Conservation (phyloP, 2,888 invertebrate genomes). For the Drosophila kanekoi region DNA sequence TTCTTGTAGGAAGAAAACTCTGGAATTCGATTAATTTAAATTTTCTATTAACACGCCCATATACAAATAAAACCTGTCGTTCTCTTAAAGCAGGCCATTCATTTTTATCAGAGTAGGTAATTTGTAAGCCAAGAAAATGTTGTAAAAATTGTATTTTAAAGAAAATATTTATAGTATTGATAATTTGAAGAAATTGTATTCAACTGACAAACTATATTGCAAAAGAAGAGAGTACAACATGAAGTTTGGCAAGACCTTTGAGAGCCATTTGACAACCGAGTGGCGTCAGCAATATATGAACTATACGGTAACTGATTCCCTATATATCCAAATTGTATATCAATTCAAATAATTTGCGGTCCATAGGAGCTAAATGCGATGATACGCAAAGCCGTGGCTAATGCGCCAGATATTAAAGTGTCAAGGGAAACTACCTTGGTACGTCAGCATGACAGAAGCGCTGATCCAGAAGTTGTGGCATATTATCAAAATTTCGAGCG, state of each 20-base stretch:
- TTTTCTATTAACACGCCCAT: no score
- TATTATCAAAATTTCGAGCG: constrained; percentile 86
- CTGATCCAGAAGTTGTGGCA: neutral
- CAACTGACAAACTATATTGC: neutral
- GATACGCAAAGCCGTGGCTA: constrained; percentile 93
- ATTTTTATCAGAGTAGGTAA: constrained; percentile 2
- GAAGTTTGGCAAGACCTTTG: constrained; percentile 99
- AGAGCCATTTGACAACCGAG: constrained; percentile 98
- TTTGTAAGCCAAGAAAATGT: neutral
- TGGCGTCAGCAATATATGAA: constrained; percentile 98
- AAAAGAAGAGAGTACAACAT: constrained; percentile 85
- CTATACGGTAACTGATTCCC: constrained; percentile 87
- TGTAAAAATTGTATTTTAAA: constrained; percentile 1
- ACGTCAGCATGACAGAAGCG: neutral
- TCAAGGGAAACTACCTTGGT: neutral
- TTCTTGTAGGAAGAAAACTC: no score
- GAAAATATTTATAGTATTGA: neutral
- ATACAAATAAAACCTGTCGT: neutral
- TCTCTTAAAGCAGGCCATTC: neutral
- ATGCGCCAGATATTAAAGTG: constrained; percentile 87
- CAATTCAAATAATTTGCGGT: no score
- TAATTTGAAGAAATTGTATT: neutral
- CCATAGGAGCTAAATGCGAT: constrained; percentile 92
- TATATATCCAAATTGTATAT: no score
- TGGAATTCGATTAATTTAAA: no score